Percentiles rank a stretch among this genome's conserved stretches.
These are phyloP conservation scores for Drosophila helvetica DNA, from an alignment of 2,888 invertebrate species.

Conservation along the genomic window DNA sequence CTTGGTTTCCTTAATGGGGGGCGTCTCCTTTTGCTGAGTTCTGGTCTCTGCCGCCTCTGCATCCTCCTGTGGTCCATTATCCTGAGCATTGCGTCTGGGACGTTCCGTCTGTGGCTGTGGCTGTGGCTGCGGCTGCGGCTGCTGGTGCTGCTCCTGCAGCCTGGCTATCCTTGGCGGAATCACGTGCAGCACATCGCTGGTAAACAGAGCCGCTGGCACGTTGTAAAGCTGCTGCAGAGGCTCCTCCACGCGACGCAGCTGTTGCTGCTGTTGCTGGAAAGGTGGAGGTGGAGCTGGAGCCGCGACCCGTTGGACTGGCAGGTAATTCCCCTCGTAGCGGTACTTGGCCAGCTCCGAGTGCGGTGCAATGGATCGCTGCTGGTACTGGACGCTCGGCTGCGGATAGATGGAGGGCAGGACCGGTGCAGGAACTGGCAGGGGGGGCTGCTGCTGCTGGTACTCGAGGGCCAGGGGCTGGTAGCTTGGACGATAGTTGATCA, in stretches of 20 bases:
- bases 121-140: slow-evolving; percentile 23
- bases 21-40: slow-evolving; percentile 3
- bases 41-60: slow-evolving; percentile 48
- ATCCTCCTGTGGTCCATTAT: slow-evolving; percentile 22
- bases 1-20: slow-evolving; percentile 57
- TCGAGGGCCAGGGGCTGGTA: slow-evolving; percentile 62
- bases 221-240: slow-evolving; percentile 50
- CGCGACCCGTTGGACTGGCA: slow-evolving; percentile 49
- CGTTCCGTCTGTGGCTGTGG: slow-evolving; percentile 48
- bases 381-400: slow-evolving; percentile 56
- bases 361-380: slow-evolving; percentile 56
- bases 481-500: slow-evolving; percentile 59
- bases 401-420: slow-evolving; percentile 51
- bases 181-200: slow-evolving; percentile 69
- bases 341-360: slow-evolving; percentile 69
- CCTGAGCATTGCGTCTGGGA: slow-evolving; percentile 49
- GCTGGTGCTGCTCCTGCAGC: slow-evolving; percentile 44
- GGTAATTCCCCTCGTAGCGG: slow-evolving; percentile 73
- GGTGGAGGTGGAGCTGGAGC: background rate
- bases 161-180: slow-evolving; percentile 54
- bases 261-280: slow-evolving; percentile 18
- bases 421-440: slow-evolving; percentile 34
- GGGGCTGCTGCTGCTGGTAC: slow-evolving; percentile 64
- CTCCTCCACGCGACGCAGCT: slow-evolving; percentile 53
- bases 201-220: slow-evolving; percentile 68